A percentile compares a stretch with the other conserved stretches of the same genome.
These are phyloP conservation scores for Pseudochromis fuscus DNA, from an alignment of 2,797 vertebrate species.

Conservation along the genomic window DNA sequence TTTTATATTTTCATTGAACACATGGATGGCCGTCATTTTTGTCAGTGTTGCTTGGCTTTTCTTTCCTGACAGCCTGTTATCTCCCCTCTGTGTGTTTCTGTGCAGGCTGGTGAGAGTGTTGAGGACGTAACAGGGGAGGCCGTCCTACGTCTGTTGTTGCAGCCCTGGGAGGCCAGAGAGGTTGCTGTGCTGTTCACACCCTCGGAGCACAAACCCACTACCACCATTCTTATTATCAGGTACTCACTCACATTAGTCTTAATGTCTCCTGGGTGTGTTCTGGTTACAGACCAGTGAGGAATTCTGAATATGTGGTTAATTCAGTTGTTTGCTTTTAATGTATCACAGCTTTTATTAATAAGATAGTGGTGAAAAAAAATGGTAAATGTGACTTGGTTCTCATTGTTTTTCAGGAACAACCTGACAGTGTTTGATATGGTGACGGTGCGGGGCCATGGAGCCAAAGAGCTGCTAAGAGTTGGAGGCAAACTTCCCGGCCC, in stretches of 20 bases:
- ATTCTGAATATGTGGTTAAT: not conserved
- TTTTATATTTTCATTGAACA: not conserved
- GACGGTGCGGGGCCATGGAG: constrained; percentile 92
- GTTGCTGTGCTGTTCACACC: constrained; percentile 92
- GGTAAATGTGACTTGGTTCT: not conserved
- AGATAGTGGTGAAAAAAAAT: not conserved
- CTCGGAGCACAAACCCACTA: constrained; percentile 90
- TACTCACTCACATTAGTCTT: constrained; percentile 58
- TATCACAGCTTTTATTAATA: not conserved
- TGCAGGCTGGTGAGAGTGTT: constrained; percentile 50
- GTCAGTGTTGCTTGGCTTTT: not conserved
- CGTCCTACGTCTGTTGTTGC: constrained; percentile 86
- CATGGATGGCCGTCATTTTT: not conserved
- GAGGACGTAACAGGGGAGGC: constrained; percentile 35
- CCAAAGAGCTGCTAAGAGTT: constrained; percentile 93
- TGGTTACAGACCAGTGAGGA: not conserved
- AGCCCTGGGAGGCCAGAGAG: constrained; percentile 90
- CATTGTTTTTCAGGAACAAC: constrained; percentile 89
- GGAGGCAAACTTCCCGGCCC: constrained; percentile 93
- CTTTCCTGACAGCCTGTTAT: not conserved
- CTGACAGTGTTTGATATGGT: constrained; percentile 94
- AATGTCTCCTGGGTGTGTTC: not conserved
- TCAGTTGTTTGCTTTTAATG: not conserved
- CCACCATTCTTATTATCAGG: constrained; percentile 95
- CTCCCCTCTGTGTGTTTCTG: not conserved